These are phyloP conservation scores for Ptilodon capucinus DNA, from an alignment of 2,888 invertebrate genomes.

Conservation along the genomic window DNA sequence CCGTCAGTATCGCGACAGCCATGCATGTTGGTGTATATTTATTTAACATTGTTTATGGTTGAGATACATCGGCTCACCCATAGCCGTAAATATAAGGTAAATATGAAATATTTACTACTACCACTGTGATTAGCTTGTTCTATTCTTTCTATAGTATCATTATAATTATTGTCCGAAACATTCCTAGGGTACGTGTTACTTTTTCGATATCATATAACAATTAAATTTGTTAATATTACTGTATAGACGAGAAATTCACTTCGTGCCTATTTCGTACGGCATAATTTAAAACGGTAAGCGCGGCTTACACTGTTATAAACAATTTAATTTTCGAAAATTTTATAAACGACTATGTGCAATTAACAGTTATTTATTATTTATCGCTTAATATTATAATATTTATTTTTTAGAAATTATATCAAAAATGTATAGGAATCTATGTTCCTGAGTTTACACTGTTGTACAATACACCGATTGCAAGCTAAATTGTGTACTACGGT, in stretches of 20 bases:
- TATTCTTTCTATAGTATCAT: slow-evolving; percentile 62
- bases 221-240: slow-evolving; percentile 49
- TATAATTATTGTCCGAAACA: slow-evolving; percentile 71
- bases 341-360: slow-evolving; percentile 75
- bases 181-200: slow-evolving; percentile 67
- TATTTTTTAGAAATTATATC: slow-evolving; percentile 76
- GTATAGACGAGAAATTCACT: slow-evolving; percentile 51
- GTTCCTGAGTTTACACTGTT: slow-evolving; percentile 71
- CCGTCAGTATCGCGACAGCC: slow-evolving; percentile 19
- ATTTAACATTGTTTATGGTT: slow-evolving; percentile 39
- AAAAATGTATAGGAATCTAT: slow-evolving; percentile 69
- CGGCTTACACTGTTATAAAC: slow-evolving; percentile 63
- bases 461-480: slow-evolving; percentile 65
- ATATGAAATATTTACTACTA: slow-evolving; percentile 75
- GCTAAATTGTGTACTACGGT: slow-evolving; percentile 67
- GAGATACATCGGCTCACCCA: slow-evolving; percentile 52
- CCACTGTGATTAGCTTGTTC: slow-evolving; percentile 75
- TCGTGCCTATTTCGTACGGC: slow-evolving; percentile 63
- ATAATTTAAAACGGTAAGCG: slow-evolving; percentile 56
- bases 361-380: slow-evolving; percentile 76
- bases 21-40: slow-evolving; percentile 32
- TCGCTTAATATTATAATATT: slow-evolving; percentile 77
- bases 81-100: slow-evolving; percentile 63
- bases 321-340: slow-evolving; percentile 71
- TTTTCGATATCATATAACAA: slow-evolving; percentile 52